Evolutionary conservation across 1,140 invertebrate genomes (phyloP).

Genomic region (Diprion similis): DNA sequence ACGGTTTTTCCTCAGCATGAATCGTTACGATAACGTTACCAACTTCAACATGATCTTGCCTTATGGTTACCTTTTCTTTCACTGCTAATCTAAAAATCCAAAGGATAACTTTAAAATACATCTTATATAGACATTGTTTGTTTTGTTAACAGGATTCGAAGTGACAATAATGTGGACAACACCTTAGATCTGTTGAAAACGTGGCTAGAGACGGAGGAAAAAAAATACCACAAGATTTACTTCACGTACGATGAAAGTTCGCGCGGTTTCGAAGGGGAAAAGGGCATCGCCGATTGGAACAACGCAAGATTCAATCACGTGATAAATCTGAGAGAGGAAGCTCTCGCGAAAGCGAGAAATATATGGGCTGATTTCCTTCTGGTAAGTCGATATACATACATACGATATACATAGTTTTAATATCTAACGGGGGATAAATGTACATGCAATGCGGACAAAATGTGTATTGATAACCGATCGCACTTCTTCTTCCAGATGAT

Average conservation of each 20-base stretch:
- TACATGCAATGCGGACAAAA: slow-evolving; percentile 16
- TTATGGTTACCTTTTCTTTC: no score
- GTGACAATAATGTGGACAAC: slow-evolving; percentile 88
- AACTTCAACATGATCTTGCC: no score
- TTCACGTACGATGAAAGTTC: slow-evolving; percentile 66
- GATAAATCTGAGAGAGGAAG: slow-evolving; percentile 81
- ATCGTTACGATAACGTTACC: no score
- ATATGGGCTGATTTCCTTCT: slow-evolving; percentile 88
- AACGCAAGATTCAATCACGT: slow-evolving; percentile 79
- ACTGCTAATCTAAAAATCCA: no score
- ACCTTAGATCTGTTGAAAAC: slow-evolving; percentile 74
- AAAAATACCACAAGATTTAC: slow-evolving; percentile 78
- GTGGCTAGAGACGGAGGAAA: slow-evolving; percentile 71
- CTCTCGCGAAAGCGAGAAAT: slow-evolving; percentile 73
- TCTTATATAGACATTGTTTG: no score
- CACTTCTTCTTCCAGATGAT: slow-evolving; percentile 72
- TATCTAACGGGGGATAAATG: slow-evolving; percentile 15
- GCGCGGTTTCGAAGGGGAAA: slow-evolving; percentile 68
- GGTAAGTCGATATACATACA: slow-evolving; percentile 60
- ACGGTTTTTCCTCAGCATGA: no score
- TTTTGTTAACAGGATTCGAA: slow-evolving; percentile 75
- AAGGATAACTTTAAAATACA: no score
- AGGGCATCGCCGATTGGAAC: slow-evolving; percentile 77
- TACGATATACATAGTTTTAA: slow-evolving; percentile 14
- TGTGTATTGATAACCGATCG: slow-evolving; percentile 23